Conservation (phyloP, 2,113 vertebrate genomes). For the Ascaphus truei region DNA sequence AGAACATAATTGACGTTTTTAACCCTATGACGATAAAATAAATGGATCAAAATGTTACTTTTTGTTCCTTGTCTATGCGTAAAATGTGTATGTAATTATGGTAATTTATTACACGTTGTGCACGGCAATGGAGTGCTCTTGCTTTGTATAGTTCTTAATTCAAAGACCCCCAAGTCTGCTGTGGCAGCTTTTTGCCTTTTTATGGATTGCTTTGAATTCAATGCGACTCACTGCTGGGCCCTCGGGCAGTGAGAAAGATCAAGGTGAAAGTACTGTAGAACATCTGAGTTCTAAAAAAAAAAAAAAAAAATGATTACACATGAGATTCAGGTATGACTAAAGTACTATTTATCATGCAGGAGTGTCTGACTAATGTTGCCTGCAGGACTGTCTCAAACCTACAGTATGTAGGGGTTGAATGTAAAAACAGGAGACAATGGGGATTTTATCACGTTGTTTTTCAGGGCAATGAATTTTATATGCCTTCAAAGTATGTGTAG, state of each 20-base stretch:
- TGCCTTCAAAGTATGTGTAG: slow-evolving; percentile 38
- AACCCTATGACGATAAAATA: no score
- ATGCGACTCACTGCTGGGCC: no score
- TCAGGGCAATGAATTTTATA: slow-evolving; percentile 45
- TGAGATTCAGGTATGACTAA: slow-evolving; percentile 9
- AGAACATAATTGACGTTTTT: no score
- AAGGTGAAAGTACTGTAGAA: slow-evolving; percentile 12
- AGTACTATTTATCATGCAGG: slow-evolving; percentile 12
- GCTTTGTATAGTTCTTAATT: no score
- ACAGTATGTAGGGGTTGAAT: slow-evolving; percentile 17
- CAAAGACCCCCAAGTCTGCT: no score
- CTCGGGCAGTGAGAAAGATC: not conserved
- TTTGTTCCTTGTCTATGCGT: no score
- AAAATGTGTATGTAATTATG: no score
- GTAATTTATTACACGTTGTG: no score
- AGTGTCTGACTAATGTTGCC: slow-evolving; percentile 41
- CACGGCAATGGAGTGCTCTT: no score
- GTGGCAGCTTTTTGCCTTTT: no score
- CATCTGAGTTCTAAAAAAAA: not conserved
- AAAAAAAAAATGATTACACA: slow-evolving; percentile 17
- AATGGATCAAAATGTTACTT: no score
- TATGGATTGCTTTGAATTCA: not conserved
- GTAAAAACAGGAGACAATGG: slow-evolving; percentile 22
- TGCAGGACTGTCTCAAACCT: slow-evolving; percentile 41
- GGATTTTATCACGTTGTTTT: not conserved